Conservation (phyloP, 1,140 invertebrate genomes). For the Arion vulgaris region DNA sequence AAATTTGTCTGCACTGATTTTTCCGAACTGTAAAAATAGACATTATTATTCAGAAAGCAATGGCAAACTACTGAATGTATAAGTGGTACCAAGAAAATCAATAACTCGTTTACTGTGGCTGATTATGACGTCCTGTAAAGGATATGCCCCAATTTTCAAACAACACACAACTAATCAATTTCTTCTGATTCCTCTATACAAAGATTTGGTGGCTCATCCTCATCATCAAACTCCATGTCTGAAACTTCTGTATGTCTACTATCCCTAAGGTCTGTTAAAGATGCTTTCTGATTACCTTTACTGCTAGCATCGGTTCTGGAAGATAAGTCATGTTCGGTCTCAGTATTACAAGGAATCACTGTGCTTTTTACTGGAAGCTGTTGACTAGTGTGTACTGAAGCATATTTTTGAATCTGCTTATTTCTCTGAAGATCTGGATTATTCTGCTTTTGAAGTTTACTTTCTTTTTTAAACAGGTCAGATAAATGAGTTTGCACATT, state of each 20-base stretch:
- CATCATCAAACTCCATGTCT: background rate
- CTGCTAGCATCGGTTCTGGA: background rate
- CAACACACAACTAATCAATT: no score
- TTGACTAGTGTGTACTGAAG: background rate
- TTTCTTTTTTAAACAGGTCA: background rate
- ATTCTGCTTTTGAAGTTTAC: background rate
- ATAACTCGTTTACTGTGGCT: no score
- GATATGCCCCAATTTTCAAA: no score
- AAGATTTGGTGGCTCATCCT: background rate
- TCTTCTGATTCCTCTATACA: slow-evolving; percentile 5
- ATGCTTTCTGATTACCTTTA: background rate
- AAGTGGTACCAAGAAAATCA: no score
- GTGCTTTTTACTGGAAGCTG: background rate
- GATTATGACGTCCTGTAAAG: no score
- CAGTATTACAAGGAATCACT: background rate
- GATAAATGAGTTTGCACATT: background rate
- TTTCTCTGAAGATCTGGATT: background rate
- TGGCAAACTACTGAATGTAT: no score
- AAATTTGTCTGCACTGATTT: no score
- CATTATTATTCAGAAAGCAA: no score
- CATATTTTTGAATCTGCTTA: background rate
- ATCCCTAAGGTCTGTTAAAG: background rate
- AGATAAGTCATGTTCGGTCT: background rate
- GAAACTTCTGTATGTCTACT: background rate
- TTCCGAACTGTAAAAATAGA: no score